Percentiles rank a stretch among this genome's conserved stretches.
phyloP scores from a whole-genome alignment of 2,797 vertebrate species.

The Delichon dasypus region DNA sequence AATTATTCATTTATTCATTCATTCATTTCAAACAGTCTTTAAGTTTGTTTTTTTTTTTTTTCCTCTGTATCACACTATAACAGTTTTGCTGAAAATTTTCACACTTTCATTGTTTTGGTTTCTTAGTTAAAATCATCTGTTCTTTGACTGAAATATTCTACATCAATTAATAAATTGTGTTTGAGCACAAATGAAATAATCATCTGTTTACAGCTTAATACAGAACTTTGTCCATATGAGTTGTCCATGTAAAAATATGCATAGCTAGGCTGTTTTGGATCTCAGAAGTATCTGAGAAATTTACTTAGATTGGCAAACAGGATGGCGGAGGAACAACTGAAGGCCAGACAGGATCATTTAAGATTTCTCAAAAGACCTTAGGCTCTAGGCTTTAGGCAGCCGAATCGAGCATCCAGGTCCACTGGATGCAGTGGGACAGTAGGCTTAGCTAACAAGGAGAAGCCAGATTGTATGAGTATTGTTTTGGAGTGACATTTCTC shows the following conservation, averaged over 20 bases:
- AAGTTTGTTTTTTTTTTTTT: not conserved
- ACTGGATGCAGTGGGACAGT: not conserved
- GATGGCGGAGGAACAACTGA: not conserved
- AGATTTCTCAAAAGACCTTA: not conserved
- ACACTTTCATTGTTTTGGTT: not conserved
- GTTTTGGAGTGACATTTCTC: not conserved
- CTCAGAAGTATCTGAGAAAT: not conserved
- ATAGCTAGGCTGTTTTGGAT: not conserved
- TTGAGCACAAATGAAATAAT: not conserved
- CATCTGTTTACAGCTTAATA: not conserved
- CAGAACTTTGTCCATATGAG: not conserved
- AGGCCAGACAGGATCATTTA: not conserved
- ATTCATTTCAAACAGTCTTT: not conserved
- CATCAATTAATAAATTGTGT: not conserved
- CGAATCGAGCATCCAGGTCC: not conserved
- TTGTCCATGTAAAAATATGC: not conserved
- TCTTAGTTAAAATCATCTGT: not conserved
- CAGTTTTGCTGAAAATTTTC: not conserved
- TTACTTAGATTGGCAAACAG: not conserved
- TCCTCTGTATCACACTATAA: not conserved
- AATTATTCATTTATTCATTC: not conserved
- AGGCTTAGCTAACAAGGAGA: not conserved
- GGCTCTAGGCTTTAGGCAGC: not conserved
- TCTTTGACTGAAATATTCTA: not conserved
- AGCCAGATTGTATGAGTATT: not conserved